Conservation (phyloP, 2,888 invertebrate genomes). For the Trachelus tabidus region DNA sequence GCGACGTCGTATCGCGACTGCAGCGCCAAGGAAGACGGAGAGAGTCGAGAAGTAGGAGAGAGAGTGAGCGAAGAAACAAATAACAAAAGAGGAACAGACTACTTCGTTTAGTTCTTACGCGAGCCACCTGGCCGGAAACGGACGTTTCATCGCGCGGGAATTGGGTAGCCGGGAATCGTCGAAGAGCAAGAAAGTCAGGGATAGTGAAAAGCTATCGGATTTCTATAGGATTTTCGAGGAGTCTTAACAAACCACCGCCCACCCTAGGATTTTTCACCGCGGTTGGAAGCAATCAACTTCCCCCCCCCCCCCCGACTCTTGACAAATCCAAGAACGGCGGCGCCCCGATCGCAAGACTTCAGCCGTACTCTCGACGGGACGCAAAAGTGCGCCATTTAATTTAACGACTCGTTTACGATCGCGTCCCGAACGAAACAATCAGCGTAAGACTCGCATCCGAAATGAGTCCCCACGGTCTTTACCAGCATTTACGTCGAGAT, state of each 20-base stretch:
- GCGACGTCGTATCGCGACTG: too few relatives aligned
- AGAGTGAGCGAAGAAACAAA: too few relatives aligned
- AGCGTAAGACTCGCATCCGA: constrained; percentile 3
- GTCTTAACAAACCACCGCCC: neutral
- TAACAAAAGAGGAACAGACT: too few relatives aligned
- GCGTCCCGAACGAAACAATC: constrained; percentile 30
- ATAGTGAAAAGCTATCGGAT: neutral
- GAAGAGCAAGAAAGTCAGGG: too few relatives aligned
- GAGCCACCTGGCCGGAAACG: too few relatives aligned
- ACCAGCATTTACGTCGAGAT: constrained; percentile 8
- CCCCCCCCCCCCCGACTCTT: neutral
- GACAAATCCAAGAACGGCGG: neutral
- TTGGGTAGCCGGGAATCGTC: too few relatives aligned
- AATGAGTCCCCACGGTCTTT: constrained; percentile 6
- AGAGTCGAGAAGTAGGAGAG: too few relatives aligned
- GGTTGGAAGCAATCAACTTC: neutral
- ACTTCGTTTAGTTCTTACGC: too few relatives aligned
- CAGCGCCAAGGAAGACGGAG: too few relatives aligned
- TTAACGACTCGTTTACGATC: constrained; percentile 27
- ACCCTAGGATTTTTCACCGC: neutral
- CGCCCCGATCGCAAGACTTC: neutral
- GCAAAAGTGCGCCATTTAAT: constrained; percentile 3
- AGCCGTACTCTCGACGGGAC: too few relatives aligned
- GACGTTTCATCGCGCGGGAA: too few relatives aligned
- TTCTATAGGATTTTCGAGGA: neutral